Evolutionary conservation across 2,888 invertebrate species (phyloP).

Genomic region (Melanostoma mellinum): DNA sequence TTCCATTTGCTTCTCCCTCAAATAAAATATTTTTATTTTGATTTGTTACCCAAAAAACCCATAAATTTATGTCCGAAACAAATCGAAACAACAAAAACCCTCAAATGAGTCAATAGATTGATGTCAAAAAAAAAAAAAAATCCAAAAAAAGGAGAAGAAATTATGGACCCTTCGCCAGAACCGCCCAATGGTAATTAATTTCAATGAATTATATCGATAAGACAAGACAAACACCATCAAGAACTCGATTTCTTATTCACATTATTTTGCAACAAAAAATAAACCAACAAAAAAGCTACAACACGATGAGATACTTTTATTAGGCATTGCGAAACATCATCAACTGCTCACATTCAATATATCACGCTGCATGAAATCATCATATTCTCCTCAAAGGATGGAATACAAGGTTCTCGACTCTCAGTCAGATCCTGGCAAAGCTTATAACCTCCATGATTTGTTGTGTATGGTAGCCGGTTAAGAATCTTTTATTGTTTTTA

Average conservation of each 20-base stretch:
- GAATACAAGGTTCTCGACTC: neutral
- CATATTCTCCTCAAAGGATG: slow-evolving; percentile 22
- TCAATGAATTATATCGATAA: slow-evolving; percentile 59
- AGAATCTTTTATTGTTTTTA: slow-evolving; percentile 7
- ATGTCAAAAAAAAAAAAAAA: slow-evolving; percentile 54
- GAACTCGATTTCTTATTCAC: slow-evolving; percentile 48
- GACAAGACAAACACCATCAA: slow-evolving; percentile 38
- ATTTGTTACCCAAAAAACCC: slow-evolving; percentile 44
- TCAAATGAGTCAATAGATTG: slow-evolving; percentile 58
- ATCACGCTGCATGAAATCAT: slow-evolving; percentile 71
- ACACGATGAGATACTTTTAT: slow-evolving; percentile 58
- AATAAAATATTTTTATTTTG: slow-evolving; percentile 26
- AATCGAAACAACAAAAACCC: neutral
- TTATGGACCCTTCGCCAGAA: slow-evolving; percentile 49
- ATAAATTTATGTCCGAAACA: slow-evolving; percentile 48
- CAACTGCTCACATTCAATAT: slow-evolving; percentile 64
- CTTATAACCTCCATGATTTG: slow-evolving; percentile 26
- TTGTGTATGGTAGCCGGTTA: slow-evolving; percentile 20
- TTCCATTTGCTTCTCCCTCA: neutral
- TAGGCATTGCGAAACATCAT: slow-evolving; percentile 65
- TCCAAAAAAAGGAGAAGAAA: slow-evolving; percentile 23
- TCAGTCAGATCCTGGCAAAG: slow-evolving; percentile 34
- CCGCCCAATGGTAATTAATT: slow-evolving; percentile 65
- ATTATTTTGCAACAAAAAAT: slow-evolving; percentile 9
- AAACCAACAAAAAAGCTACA: slow-evolving; percentile 16